phyloP scores from a whole-genome alignment of 2,888 invertebrate species.

The Kuschelorhynchus macadamiae region DNA sequence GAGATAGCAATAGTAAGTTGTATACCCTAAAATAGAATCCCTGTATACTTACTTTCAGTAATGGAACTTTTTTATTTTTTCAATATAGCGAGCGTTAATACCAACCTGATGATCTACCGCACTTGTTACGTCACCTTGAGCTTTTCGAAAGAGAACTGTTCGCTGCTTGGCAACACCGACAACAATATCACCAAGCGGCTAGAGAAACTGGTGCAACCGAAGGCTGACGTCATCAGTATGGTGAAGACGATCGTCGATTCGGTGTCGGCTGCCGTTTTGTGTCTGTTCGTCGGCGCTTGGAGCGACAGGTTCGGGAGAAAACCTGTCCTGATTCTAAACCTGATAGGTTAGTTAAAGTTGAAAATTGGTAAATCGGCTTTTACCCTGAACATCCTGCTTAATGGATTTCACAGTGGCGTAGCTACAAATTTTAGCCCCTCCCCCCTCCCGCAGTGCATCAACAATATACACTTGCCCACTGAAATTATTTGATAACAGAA shows the following conservation, averaged over 20 bases:
- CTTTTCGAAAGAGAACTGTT: conserved; percentile 75
- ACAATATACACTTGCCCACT: no score
- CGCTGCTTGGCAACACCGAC: conserved; percentile 72
- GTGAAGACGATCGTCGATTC: conserved; percentile 76
- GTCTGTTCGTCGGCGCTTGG: conserved; percentile 85
- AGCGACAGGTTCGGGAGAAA: conserved; percentile 85
- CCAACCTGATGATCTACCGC: conserved; percentile 79
- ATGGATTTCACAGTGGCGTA: no score
- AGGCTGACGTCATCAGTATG: conserved; percentile 76
- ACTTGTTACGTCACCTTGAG: conserved; percentile 76
- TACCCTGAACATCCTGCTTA: no score
- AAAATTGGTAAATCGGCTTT: no score
- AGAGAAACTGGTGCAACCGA: conserved; percentile 76
- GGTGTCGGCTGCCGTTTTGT: conserved; percentile 77
- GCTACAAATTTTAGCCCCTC: no score
- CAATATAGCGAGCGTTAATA: conserved; percentile 72
- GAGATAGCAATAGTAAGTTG: no score
- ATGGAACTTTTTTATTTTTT: no score
- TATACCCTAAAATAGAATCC: no score
- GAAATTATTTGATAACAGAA: no score
- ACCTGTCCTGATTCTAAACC: conserved; percentile 77
- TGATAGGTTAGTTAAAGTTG: conserved; percentile 54
- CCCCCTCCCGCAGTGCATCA: no score
- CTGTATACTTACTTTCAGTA: no score
- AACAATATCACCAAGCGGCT: conserved; percentile 69